These are phyloP conservation scores for Coregonus suidteri DNA, from an alignment of 2,797 vertebrate genomes.

Conservation along the genomic window DNA sequence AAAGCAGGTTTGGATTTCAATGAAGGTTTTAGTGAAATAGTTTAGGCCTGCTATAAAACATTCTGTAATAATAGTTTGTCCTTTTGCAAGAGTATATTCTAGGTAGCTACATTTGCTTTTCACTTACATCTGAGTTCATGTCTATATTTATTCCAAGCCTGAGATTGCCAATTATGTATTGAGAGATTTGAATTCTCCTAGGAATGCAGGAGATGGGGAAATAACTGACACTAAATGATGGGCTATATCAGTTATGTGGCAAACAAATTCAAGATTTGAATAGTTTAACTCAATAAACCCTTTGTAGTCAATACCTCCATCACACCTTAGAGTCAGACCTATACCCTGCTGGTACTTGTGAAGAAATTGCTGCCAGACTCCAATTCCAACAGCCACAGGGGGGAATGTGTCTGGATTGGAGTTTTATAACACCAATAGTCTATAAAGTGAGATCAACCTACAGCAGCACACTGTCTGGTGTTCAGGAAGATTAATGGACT, in stretches of 20 bases:
- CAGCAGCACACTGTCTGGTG: constrained; percentile 35
- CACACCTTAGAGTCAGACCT: neutral
- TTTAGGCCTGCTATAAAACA: too few species aligned
- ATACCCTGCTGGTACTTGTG: neutral
- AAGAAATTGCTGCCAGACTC: neutral
- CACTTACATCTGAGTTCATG: neutral
- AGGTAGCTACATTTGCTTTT: neutral
- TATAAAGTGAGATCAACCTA: constrained; percentile 42
- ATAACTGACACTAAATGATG: neutral
- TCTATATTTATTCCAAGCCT: neutral
- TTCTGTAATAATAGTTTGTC: neutral
- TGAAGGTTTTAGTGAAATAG: neutral
- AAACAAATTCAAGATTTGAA: neutral
- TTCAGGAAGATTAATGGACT: constrained; percentile 67
- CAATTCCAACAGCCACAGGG: constrained; percentile 10
- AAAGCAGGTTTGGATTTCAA: neutral
- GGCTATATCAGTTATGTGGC: neutral
- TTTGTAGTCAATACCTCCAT: neutral
- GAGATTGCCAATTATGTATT: neutral
- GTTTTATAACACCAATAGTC: constrained; percentile 11
- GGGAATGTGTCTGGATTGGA: neutral
- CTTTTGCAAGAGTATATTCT: neutral
- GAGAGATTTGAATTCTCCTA: neutral
- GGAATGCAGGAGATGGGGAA: neutral
- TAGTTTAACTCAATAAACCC: neutral